Conservation (phyloP, 2,888 invertebrate species). For the Yponomeuta malinellus region DNA sequence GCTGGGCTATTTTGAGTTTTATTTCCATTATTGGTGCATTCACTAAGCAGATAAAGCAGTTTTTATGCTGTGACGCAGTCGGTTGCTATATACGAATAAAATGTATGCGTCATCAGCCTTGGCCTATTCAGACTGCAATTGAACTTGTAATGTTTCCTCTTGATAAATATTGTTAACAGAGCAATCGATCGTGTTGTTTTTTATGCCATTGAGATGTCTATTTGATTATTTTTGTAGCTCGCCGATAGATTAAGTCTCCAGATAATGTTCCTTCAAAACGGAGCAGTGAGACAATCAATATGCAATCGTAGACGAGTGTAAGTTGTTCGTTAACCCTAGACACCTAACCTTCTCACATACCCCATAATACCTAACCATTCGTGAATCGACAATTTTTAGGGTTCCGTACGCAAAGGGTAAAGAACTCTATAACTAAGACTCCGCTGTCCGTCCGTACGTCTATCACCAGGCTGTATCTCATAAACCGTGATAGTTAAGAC, state of each 20-base stretch:
- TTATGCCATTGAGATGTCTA: slow-evolving; percentile 16
- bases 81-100: slow-evolving; percentile 5
- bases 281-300: neutral
- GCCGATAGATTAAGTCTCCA: neutral
- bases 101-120: slow-evolving; percentile 26
- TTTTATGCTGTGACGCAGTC: slow-evolving; percentile 2
- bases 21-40: neutral
- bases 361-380: too few species aligned
- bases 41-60: neutral
- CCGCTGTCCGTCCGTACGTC: too few species aligned
- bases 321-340: neutral
- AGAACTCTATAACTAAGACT: too few species aligned
- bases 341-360: too few species aligned
- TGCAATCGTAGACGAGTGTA: neutral
- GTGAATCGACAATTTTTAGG: too few species aligned
- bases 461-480: too few species aligned
- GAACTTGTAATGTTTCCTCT: slow-evolving; percentile 7
- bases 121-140: slow-evolving; percentile 24
- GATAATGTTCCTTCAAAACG: neutral
- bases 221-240: neutral
- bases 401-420: too few species aligned
- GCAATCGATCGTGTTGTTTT: slow-evolving; percentile 14
- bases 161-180: neutral
- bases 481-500: too few species aligned
- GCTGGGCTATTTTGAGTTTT: neutral